These are phyloP conservation scores for Andrena marginata DNA, from an alignment of 2,888 invertebrate genomes.

Conservation along the genomic window DNA sequence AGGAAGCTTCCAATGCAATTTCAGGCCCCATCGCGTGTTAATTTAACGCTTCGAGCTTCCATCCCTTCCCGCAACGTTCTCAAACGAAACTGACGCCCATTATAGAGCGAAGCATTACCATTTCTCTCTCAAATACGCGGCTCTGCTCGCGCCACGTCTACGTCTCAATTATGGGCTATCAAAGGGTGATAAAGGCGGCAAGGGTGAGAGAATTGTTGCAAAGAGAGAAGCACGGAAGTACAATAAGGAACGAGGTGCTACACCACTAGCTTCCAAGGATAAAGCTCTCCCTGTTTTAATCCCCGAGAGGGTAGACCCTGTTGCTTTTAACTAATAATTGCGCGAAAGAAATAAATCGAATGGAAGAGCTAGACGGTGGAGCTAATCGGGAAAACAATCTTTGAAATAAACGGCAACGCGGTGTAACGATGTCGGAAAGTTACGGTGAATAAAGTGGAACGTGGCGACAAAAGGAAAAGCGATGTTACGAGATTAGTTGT, in stretches of 20 bases:
- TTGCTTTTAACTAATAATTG: slow-evolving; percentile 17
- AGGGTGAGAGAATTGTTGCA: neutral
- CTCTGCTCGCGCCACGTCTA: too few species aligned
- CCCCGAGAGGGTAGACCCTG: neutral
- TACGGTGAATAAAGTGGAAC: neutral
- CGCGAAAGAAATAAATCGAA: slow-evolving; percentile 26
- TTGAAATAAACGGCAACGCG: slow-evolving; percentile 13
- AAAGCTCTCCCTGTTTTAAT: neutral
- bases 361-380: neutral
- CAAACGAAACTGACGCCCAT: neutral
- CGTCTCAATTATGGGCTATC: too few species aligned
- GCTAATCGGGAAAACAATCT: neutral
- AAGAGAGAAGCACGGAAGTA: neutral
- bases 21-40: slow-evolving; percentile 17
- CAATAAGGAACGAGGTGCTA: neutral
- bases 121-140: neutral
- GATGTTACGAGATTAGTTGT: neutral
- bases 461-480: neutral
- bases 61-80: neutral
- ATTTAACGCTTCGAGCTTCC: slow-evolving; percentile 19
- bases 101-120: neutral
- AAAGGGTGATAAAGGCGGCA: too few species aligned
- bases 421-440: slow-evolving; percentile 2
- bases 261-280: slow-evolving; percentile 4
- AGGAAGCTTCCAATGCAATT: slow-evolving; percentile 46